phyloP scores from a whole-genome alignment of 1,140 invertebrate genomes.

The Diplogasteroides magnus region DNA sequence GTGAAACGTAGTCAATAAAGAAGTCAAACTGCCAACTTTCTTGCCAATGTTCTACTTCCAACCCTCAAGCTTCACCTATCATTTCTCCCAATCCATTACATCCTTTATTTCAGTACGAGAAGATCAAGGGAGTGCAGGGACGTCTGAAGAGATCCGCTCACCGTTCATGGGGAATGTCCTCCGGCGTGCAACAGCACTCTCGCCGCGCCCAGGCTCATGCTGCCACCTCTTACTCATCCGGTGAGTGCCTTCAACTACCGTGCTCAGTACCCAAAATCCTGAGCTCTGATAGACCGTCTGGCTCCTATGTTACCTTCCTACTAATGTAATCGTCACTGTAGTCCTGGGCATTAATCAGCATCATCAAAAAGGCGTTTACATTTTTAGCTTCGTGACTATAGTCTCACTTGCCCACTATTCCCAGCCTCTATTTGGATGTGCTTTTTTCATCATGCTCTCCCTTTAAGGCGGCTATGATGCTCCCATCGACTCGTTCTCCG shows the following conservation, averaged over 20 bases:
- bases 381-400: no score
- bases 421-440: no score
- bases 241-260: background rate
- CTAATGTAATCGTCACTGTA: background rate
- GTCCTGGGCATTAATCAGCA: background rate
- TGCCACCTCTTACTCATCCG: background rate
- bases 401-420: no score
- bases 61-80: no score
- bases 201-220: background rate
- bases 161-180: background rate
- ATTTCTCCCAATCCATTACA: no score
- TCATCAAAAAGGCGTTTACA: background rate
- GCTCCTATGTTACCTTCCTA: background rate
- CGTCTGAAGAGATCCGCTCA: background rate
- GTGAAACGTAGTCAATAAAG: no score
- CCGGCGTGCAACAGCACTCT: background rate
- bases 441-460: background rate
- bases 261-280: background rate
- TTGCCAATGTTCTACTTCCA: no score
- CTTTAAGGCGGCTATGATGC: no score
- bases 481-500: background rate
- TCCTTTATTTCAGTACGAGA: background rate
- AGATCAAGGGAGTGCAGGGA: background rate
- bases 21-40: no score
- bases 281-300: background rate